Percentiles rank a stretch among this genome's conserved stretches.
phyloP scores from a whole-genome alignment of 2,888 invertebrate species.

The Cabera pusaria region DNA sequence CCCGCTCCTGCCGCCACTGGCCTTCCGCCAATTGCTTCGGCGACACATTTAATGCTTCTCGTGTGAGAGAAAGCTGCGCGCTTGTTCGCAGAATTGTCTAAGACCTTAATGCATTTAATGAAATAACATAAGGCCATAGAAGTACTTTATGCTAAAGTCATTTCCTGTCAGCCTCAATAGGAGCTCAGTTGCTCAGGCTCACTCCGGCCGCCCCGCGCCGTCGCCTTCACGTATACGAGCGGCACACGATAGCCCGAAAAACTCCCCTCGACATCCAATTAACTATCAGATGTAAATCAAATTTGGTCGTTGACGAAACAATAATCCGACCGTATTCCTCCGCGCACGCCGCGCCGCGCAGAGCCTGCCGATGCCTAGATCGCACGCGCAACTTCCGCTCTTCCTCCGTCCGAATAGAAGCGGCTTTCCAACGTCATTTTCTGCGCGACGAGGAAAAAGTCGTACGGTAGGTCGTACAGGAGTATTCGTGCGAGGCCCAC shows the following conservation, averaged over 20 bases:
- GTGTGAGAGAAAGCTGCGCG: too few relatives aligned
- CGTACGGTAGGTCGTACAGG: constrained; percentile 15
- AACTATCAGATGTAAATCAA: constrained; percentile 38
- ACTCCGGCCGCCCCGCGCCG: too few relatives aligned
- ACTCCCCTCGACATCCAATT: constrained; percentile 27
- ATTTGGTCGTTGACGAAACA: constrained; percentile 33
- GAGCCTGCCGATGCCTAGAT: constrained; percentile 1
- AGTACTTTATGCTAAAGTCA: too few relatives aligned
- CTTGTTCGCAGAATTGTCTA: too few relatives aligned
- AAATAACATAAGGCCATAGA: too few relatives aligned
- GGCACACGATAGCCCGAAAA: constrained; percentile 7
- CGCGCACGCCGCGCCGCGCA: constrained; percentile 1
- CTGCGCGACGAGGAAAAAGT: constrained; percentile 8
- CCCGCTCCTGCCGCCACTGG: not conserved
- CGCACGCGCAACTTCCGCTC: not conserved
- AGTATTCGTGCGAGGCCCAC: constrained; percentile 30
- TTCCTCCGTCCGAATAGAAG: not conserved
- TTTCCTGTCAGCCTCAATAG: too few relatives aligned
- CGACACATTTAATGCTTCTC: too few relatives aligned
- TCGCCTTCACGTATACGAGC: not conserved
- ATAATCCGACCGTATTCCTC: constrained; percentile 25
- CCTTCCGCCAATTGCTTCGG: not conserved
- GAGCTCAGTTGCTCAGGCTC: too few relatives aligned
- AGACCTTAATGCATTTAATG: too few relatives aligned
- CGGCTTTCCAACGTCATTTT: not conserved